Base-by-base conservation (phyloP, 2,797 vertebrate species). In the Helicolenus hilgendorfi region DNA sequence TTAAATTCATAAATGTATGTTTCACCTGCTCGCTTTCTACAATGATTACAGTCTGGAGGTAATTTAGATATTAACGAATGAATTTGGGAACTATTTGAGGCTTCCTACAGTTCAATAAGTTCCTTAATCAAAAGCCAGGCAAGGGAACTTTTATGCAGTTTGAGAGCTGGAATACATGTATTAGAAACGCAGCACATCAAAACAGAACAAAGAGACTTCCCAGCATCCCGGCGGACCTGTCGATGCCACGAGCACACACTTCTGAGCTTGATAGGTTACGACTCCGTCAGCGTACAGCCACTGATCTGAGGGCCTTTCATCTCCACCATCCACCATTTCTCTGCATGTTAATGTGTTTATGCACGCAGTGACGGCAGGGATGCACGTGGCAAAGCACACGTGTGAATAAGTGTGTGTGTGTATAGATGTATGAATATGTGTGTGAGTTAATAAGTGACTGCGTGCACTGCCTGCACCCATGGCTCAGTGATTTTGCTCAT, bases 261-360 rank as follows among this genome's bases (percentile, higher is more conserved):
- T 77, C 89, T 92, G 86, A 92, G 93, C 87, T 59, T 93, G 93
- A 94, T 87, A 81, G 94, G 91, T 88, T 94, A 92, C 29, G 88
- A 92, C 90, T 80, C 85, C 83, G 92, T 93, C 89, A 89, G 85
- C 36, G 72, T 81, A 76, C 68, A 81, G 89, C 79, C 80, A 33
- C 82, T 91, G 94, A 96, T 96, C 92, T 94, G 92, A 94, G 87
- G 72, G 59, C 63, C 94, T 96, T 96, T 95, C 94, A 96, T 96
- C 93, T 94, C 75, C 93, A 68, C 38, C 83, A 88, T 62, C 81
- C 86, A 78, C 79, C 87, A 78, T 88, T 92, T 93, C 92, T 55
- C 88, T 92, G 92, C 90, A 93, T 95, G 92, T 77, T 91, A 91
- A 94, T 92, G 89, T 89, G 87, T 94, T 91, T 84, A 77, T 77